Evolutionary conservation across 2,888 invertebrate species (phyloP).

Genomic region (Brachypterus glaber): DNA sequence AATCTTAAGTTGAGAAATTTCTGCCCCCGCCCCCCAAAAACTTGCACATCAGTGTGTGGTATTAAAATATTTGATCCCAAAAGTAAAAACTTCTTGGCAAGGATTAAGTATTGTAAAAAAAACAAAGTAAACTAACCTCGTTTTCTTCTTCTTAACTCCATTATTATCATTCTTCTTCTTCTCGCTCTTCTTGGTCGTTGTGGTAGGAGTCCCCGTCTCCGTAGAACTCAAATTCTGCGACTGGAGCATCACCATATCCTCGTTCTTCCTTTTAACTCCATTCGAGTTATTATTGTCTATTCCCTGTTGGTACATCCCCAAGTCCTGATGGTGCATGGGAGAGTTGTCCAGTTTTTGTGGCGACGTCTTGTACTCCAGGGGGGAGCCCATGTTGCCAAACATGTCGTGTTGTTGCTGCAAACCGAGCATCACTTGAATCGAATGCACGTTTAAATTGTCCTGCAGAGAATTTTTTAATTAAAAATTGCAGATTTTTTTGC

Average conservation of each 20-base stretch:
- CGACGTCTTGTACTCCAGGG: constrained; percentile 41
- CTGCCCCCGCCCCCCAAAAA: too few species aligned
- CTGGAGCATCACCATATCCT: constrained; percentile 40
- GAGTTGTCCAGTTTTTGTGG: constrained; percentile 41
- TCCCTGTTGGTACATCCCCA: constrained; percentile 34
- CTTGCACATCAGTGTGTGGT: too few species aligned
- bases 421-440: constrained; percentile 61
- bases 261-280: constrained; percentile 35
- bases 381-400: constrained; percentile 41
- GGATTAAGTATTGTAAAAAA: too few species aligned
- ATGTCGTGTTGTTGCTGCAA: constrained; percentile 43
- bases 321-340: constrained; percentile 37
- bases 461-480: too few species aligned
- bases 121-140: constrained; percentile 67
- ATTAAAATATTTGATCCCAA: too few species aligned
- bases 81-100: too few species aligned
- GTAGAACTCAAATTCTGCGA: constrained; percentile 41
- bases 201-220: constrained; percentile 36
- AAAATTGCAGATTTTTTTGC: too few species aligned
- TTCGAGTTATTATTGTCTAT: constrained; percentile 29
- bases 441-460: constrained; percentile 49
- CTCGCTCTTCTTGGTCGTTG: constrained; percentile 52
- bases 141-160: constrained; percentile 86
- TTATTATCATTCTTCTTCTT: constrained; percentile 77
- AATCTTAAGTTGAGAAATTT: too few species aligned